These are phyloP conservation scores for Varanus komodoensis DNA, from an alignment of 2,113 vertebrate genomes.

Conservation along the genomic window DNA sequence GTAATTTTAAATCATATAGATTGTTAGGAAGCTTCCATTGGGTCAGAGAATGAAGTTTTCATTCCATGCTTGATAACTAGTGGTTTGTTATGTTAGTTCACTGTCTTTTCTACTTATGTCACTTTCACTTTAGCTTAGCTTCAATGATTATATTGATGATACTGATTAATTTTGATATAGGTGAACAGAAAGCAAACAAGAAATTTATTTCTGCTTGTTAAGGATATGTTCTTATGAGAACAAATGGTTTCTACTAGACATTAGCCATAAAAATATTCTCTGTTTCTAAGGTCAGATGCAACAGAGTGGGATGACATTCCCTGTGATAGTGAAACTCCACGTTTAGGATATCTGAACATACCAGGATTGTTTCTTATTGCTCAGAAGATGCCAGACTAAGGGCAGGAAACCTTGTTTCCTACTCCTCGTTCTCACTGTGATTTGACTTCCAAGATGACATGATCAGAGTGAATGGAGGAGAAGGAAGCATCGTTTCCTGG, in stretches of 20 bases:
- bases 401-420: background rate
- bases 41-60: background rate
- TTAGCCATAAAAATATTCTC: too few species aligned
- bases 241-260: background rate
- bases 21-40: background rate
- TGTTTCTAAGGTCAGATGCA: background rate
- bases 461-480: background rate
- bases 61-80: background rate
- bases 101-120: background rate
- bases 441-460: background rate
- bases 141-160: background rate
- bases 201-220: background rate
- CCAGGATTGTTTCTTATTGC: background rate
- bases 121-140: background rate
- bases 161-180: background rate
- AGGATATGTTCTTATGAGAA: background rate
- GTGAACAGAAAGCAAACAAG: background rate
- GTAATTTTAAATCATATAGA: background rate
- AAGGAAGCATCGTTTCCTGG: background rate
- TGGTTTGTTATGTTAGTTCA: background rate
- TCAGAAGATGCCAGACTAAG: background rate
- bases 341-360: background rate
- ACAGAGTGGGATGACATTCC: background rate
- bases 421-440: background rate
- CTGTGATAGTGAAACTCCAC: background rate